Evolutionary conservation across 2,888 invertebrate species (phyloP).

Genomic region (Eretmocerus hayati): DNA sequence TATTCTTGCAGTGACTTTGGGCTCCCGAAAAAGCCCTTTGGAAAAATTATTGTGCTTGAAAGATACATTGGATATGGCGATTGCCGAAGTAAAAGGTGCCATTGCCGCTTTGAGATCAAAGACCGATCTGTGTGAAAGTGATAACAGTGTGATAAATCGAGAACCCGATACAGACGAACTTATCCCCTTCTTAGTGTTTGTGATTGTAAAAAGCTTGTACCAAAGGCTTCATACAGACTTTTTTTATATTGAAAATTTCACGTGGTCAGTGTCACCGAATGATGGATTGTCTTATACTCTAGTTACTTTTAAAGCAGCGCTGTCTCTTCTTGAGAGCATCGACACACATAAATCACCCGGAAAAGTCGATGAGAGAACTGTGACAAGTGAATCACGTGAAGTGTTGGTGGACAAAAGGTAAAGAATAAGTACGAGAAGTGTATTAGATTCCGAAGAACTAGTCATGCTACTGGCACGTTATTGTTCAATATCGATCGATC

Average conservation of each 20-base stretch:
- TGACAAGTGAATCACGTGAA: too few relatives aligned
- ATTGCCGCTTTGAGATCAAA: conserved; percentile 40
- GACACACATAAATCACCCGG: too few relatives aligned
- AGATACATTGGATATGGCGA: conserved; percentile 46
- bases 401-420: too few relatives aligned
- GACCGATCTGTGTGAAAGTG: conserved; percentile 5
- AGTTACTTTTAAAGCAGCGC: conserved; percentile 27
- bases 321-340: conserved; percentile 26
- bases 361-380: too few relatives aligned
- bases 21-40: conserved; percentile 42
- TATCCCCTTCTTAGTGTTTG: conserved; percentile 43
- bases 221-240: conserved; percentile 46
- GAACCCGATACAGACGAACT: conserved; percentile 35
- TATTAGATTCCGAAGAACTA: too few relatives aligned
- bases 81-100: conserved; percentile 48
- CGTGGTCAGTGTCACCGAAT: conserved; percentile 31
- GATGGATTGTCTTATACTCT: conserved; percentile 30
- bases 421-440: too few relatives aligned
- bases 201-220: conserved; percentile 46
- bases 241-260: conserved; percentile 45
- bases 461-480: too few relatives aligned
- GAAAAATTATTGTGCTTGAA: conserved; percentile 48
- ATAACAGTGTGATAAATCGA: neutral
- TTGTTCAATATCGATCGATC: too few relatives aligned
- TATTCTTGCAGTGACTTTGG: conserved; percentile 39